Evolutionary conservation across 2,797 vertebrate species (phyloP), one percentile per base, ranked within the genome.

Genomic region (Sphenodon punctatus): DNA sequence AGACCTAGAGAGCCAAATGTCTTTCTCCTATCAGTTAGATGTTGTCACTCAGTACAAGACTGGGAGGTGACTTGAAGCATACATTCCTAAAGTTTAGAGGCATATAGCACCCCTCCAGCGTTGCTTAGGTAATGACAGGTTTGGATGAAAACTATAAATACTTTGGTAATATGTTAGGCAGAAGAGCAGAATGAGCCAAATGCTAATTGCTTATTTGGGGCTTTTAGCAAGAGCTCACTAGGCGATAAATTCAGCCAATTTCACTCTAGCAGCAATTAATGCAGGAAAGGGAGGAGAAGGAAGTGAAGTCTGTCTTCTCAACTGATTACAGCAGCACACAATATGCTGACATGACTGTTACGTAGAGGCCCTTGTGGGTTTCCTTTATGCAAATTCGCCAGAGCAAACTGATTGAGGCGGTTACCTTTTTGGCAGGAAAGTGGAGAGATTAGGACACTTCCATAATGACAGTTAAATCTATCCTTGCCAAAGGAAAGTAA

Each of bases 101-200:
- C 81, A 82, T 36, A 42, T 86, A 73, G 79, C 80, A 76, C 80
- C 82, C 68, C n/a, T 30, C 46, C 0, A 2, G 83, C 11, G 0
- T 71, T 38, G 13, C 23, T 67, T 67, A 38, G 2, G 78, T 80
- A 82, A 82, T 72, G n/a, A 0, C 63, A 72, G 76, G 58, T 83
- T 84, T 82, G 80, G 76, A 88, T 58, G 75, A 61, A 83, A 86
- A 73, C 79, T 89, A 77, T 89, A 86, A 91, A 88, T 88, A 48
- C 85, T 90, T 92, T 92, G 74, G 89, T 60, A 71, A 80, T 76
- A 63, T 79, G 78, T 89, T 87, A 91, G 80, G 61, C 71, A 79
- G 75, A 80, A 75, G 41, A 83, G 63, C 78, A 84, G 75, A 85
- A 86, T 80, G 80, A 79, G 80, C 86, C 78, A 80, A 66, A 70